Evolutionary conservation across 2,113 vertebrate genomes (phyloP).

Genomic region (Petroica traversi): DNA sequence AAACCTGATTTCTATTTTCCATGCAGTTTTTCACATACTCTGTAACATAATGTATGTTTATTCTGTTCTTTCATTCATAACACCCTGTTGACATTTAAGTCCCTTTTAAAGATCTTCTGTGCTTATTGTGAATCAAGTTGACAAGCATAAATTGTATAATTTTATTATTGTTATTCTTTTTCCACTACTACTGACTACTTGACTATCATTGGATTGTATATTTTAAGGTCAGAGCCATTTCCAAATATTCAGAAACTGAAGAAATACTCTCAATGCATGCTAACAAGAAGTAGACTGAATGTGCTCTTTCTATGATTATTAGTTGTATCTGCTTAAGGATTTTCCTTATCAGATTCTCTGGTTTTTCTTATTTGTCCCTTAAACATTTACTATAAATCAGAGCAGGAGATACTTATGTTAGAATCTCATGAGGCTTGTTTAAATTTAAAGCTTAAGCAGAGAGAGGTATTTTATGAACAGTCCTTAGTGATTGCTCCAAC

Average conservation of each 20-base stretch:
- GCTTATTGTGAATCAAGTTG: conserved; percentile 50
- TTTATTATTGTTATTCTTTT: conserved; percentile 59
- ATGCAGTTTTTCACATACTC: conserved; percentile 57
- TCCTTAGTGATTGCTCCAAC: conserved; percentile 11
- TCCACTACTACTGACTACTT: neutral
- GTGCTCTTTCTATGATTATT: neutral
- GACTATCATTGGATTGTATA: neutral
- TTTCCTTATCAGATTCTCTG: neutral
- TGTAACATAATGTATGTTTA: conserved; percentile 49
- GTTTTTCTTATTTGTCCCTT: neutral
- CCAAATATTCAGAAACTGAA: neutral
- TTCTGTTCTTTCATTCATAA: conserved; percentile 45
- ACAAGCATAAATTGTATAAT: conserved; percentile 26
- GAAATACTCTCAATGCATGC: neutral
- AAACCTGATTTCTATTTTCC: conserved; percentile 55
- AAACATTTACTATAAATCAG: conserved; percentile 5
- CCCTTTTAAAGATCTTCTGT: conserved; percentile 29
- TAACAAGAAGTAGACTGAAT: neutral
- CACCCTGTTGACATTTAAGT: conserved; percentile 45
- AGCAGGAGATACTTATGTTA: neutral
- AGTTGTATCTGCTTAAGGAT: neutral
- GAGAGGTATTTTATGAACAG: conserved; percentile 30
- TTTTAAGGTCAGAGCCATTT: neutral
- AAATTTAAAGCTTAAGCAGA: conserved; percentile 25
- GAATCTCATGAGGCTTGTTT: conserved; percentile 18